Evolutionary conservation across 1,140 invertebrate genomes (phyloP).

Genomic region (Vanessa tameamea): DNA sequence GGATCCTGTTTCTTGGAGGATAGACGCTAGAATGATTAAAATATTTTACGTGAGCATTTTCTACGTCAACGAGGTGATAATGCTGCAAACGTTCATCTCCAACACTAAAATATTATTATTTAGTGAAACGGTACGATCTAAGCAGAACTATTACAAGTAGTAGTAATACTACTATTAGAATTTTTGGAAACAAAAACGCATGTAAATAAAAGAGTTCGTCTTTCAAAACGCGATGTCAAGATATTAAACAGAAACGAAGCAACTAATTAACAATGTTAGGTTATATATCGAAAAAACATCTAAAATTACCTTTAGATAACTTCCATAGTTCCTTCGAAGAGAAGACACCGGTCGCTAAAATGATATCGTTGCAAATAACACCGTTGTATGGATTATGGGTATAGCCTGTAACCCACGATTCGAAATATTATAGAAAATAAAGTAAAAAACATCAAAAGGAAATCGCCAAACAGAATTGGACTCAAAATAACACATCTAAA

Average conservation of each 20-base stretch:
- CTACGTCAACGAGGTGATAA: background rate
- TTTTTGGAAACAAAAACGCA: background rate
- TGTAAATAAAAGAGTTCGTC: background rate
- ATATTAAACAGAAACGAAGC: background rate
- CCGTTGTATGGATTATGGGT: conserved; percentile 98
- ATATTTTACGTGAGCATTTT: conserved; percentile 6
- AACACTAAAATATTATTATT: background rate
- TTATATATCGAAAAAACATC: background rate
- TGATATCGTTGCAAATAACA: conserved; percentile 98
- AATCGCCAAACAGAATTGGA: conserved; percentile 10
- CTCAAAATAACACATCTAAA: conserved; percentile 9
- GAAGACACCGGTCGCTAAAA: conserved; percentile 98
- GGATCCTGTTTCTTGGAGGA: conserved; percentile 90
- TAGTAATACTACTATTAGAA: background rate
- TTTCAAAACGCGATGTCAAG: background rate
- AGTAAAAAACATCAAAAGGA: conserved; percentile 16
- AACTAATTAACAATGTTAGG: background rate
- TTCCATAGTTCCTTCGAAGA: conserved; percentile 98
- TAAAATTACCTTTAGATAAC: conserved; percentile 93
- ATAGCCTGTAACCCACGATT: conserved; percentile 88
- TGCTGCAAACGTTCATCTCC: background rate
- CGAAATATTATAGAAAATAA: conserved; percentile 51
- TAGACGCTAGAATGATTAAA: conserved; percentile 87
- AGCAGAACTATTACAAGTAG: background rate
- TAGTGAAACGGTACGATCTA: background rate